These are phyloP conservation scores for Drosophila ercepeae DNA, from an alignment of 1,140 invertebrate species.

Conservation along the genomic window DNA sequence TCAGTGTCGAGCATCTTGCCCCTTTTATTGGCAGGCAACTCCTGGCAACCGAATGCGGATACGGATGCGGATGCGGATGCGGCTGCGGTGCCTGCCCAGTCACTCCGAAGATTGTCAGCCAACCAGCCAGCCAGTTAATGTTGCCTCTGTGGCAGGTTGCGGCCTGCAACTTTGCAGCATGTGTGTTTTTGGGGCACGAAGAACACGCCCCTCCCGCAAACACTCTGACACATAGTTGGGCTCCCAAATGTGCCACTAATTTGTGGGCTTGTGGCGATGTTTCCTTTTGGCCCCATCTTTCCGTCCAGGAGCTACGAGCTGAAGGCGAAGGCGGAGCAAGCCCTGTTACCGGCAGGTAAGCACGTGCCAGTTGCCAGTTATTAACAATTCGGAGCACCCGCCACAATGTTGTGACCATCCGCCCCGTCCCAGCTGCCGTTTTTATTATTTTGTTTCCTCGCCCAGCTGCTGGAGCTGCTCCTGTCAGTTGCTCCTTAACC, in stretches of 20 bases:
- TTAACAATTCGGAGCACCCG: constrained; percentile 50
- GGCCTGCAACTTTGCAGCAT: not conserved
- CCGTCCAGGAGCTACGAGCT: no score
- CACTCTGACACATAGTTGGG: constrained; percentile 29
- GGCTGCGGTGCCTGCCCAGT: no score
- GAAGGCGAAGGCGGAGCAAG: not conserved
- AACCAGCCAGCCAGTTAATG: constrained; percentile 40
- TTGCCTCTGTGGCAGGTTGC: constrained; percentile 42
- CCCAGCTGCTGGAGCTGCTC: not conserved
- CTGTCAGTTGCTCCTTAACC: constrained; percentile 26
- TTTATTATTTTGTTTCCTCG: constrained; percentile 1
- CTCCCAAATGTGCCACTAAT: constrained; percentile 71
- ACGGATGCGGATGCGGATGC: no score
- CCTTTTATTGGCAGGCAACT: constrained; percentile 24
- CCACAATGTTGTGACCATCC: constrained; percentile 17
- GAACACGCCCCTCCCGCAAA: not conserved
- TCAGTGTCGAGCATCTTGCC: not conserved
- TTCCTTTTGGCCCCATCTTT: no score
- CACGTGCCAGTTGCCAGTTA: constrained; percentile 60
- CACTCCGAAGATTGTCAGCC: constrained; percentile 45
- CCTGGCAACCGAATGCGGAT: constrained; percentile 20
- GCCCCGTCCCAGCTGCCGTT: no score
- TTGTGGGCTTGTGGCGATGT: constrained; percentile 65
- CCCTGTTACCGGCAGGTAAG: constrained; percentile 30
- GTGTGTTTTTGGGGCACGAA: not conserved